phyloP scores from a whole-genome alignment of 2,888 invertebrate species.

The Trisateles emortualis region DNA sequence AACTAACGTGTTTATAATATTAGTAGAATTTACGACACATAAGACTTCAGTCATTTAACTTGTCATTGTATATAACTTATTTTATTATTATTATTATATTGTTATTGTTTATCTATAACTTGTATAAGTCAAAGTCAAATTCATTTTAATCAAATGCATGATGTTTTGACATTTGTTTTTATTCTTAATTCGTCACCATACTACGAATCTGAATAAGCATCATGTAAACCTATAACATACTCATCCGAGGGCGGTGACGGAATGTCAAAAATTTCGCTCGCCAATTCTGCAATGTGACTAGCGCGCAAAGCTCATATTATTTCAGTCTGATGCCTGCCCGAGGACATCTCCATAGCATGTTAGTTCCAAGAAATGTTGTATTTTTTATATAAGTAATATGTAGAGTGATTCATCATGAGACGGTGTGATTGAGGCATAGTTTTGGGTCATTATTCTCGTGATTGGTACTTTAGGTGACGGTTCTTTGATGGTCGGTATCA shows the following conservation, averaged over 20 bases:
- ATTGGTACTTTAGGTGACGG: conserved; percentile 14
- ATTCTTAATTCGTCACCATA: too few species aligned
- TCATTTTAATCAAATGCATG: too few species aligned
- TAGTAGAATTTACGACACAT: too few species aligned
- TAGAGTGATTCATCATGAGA: conserved; percentile 34
- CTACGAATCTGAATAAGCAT: conserved; percentile 6
- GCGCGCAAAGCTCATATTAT: conserved; percentile 53
- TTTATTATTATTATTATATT: too few species aligned
- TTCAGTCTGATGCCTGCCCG: conserved; percentile 50
- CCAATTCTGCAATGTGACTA: conserved; percentile 73
- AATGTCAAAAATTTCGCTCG: conserved; percentile 80
- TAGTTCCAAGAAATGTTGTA: conserved; percentile 36
- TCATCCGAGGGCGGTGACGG: conserved; percentile 73
- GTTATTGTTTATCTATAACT: too few species aligned
- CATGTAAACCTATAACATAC: conserved; percentile 59
- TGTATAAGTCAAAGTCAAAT: too few species aligned
- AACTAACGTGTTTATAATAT: too few species aligned
- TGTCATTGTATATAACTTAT: too few species aligned
- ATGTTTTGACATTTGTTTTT: too few species aligned
- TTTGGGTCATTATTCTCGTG: conserved; percentile 26
- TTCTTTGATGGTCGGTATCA: background rate
- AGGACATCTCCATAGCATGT: conserved; percentile 46
- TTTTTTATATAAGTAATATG: conserved; percentile 26
- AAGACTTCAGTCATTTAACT: too few species aligned
- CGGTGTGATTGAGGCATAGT: conserved; percentile 25